Conservation (phyloP, 1,140 invertebrate species). For the Tetranychus urticae region DNA sequence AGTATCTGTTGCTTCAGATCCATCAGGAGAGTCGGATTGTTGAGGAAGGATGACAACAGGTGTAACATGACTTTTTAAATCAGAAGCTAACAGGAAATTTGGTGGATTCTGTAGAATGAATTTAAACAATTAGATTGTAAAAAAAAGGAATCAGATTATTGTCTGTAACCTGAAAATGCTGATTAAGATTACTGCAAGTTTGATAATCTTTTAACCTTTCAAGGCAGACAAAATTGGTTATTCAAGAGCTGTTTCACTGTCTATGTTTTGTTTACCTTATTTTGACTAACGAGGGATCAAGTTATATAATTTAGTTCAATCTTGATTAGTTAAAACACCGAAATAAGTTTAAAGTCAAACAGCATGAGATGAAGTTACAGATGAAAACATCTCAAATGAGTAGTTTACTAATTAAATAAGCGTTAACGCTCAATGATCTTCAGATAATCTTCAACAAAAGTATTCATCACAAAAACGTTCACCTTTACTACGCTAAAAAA, state of each 20-base stretch:
- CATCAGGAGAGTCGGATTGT: conserved; percentile 35
- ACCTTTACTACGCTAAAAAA: too few relatives aligned
- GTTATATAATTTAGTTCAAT: too few relatives aligned
- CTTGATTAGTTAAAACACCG: too few relatives aligned
- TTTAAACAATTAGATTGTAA: conserved; percentile 12
- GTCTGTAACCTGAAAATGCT: not conserved
- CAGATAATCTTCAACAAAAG: not conserved
- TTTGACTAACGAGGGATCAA: too few relatives aligned
- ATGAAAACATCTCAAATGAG: not conserved
- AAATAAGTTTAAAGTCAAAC: too few relatives aligned
- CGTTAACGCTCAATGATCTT: not conserved
- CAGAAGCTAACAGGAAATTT: conserved; percentile 78
- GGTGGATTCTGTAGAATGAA: conserved; percentile 46
- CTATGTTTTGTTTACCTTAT: too few relatives aligned
- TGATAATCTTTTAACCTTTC: too few relatives aligned
- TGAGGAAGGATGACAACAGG: conserved; percentile 68
- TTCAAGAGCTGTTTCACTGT: too few relatives aligned
- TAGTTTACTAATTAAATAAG: not conserved
- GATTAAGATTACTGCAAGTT: too few relatives aligned
- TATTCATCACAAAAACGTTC: too few relatives aligned
- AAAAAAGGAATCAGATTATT: not conserved
- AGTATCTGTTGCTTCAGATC: conserved; percentile 16
- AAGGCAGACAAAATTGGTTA: too few relatives aligned
- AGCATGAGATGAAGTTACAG: not conserved
- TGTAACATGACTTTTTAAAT: conserved; percentile 72